phyloP scores from a whole-genome alignment of 2,797 vertebrate genomes.

The Poeciliopsis turneri region DNA sequence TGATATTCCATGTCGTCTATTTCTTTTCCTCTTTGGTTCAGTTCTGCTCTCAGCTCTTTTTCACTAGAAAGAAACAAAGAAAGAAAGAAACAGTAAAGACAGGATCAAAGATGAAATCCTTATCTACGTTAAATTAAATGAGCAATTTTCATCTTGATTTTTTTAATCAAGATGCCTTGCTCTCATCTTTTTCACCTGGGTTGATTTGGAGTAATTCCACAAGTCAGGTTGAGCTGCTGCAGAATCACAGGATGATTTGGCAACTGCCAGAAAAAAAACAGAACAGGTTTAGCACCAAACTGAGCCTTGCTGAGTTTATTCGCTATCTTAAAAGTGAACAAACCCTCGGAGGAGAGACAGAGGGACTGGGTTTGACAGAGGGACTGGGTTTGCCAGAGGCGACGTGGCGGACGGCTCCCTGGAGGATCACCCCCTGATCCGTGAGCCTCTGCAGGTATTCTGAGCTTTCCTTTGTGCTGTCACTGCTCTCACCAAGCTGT shows the following conservation, averaged over 20 bases:
- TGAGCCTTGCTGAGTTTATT: neutral
- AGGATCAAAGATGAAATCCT: conserved; percentile 7
- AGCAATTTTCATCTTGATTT: neutral
- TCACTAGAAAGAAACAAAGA: conserved; percentile 75
- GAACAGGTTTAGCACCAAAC: neutral
- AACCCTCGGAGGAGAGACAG: conserved; percentile 82
- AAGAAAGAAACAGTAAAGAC: neutral
- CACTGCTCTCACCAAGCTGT: conserved; percentile 89
- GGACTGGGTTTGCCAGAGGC: conserved; percentile 86
- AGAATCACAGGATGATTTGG: conserved; percentile 86
- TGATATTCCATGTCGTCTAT: conserved; percentile 43
- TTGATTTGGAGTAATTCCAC: conserved; percentile 90
- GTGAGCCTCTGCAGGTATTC: conserved; percentile 93
- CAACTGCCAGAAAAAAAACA: conserved; percentile 78
- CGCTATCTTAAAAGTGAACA: neutral
- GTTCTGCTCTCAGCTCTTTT: conserved; percentile 86
- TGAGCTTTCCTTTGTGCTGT: conserved; percentile 90
- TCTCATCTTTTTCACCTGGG: conserved; percentile 81
- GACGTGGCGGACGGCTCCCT: conserved; percentile 92
- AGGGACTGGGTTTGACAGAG: conserved; percentile 83
- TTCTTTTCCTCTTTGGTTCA: conserved; percentile 76
- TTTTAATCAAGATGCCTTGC: neutral
- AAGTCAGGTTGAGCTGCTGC: conserved; percentile 93
- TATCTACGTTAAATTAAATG: neutral
- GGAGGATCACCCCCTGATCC: conserved; percentile 90